Evolutionary conservation across 1,140 invertebrate genomes (phyloP).

Genomic region (Neotoxoptera formosana): DNA sequence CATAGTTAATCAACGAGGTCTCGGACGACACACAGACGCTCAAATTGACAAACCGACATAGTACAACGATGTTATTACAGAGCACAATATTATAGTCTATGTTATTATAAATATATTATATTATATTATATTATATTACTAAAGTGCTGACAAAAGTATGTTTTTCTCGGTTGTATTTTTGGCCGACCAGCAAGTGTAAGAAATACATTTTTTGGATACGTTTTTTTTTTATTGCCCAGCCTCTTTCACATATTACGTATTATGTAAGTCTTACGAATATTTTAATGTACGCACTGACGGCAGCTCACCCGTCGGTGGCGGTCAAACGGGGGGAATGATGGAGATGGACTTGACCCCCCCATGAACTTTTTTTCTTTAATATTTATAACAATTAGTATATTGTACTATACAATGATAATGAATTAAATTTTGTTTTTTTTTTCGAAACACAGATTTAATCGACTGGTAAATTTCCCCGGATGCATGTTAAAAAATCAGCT

Average conservation of each 20-base stretch:
- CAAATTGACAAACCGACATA: not conserved
- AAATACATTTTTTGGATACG: not conserved
- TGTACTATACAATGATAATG: too few species aligned
- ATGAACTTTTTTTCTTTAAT: too few species aligned
- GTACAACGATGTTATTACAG: constrained; percentile 31
- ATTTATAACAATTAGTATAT: too few species aligned
- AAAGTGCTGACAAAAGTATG: not conserved
- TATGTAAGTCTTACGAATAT: not conserved
- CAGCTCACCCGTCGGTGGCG: too few species aligned
- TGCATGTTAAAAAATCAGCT: too few species aligned
- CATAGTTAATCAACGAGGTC: constrained; percentile 13
- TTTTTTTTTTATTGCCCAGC: not conserved
- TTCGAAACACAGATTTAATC: too few species aligned
- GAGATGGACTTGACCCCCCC: too few species aligned
- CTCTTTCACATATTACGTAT: not conserved
- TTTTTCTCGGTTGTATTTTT: not conserved
- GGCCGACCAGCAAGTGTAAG: not conserved
- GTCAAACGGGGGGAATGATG: too few species aligned
- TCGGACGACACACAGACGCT: not conserved
- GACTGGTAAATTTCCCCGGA: too few species aligned
- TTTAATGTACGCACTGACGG: not conserved
- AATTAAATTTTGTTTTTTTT: too few species aligned
- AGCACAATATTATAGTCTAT: not conserved
- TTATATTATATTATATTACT: not conserved
- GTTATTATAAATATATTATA: constrained; percentile 12